Conservation (phyloP, 2,113 vertebrate genomes). For the Laterallus jamaicensis region DNA sequence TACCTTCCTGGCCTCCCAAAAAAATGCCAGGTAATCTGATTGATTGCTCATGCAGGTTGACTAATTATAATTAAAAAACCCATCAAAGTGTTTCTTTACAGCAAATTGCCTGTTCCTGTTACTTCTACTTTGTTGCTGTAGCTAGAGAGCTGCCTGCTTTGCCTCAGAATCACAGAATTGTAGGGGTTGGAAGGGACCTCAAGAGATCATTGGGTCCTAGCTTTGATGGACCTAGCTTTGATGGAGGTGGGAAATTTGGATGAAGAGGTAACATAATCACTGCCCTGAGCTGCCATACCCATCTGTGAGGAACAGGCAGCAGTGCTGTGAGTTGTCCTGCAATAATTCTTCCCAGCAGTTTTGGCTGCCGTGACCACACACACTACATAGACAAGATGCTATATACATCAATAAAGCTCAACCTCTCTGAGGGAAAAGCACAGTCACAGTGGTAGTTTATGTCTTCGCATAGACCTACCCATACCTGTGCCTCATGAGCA, state of each 20-base stretch:
- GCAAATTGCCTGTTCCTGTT: rapidly evolving
- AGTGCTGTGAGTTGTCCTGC: neutral
- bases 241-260: neutral
- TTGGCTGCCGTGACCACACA: neutral
- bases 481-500: neutral
- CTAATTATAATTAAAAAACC: neutral
- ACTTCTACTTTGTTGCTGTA: neutral
- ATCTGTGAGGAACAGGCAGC: neutral
- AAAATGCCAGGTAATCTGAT: neutral
- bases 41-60: neutral
- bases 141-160: neutral
- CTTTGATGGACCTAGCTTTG: neutral
- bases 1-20: neutral
- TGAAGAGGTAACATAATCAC: neutral
- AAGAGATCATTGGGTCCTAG: too few species aligned
- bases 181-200: too few species aligned
- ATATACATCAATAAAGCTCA: neutral
- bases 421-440: neutral
- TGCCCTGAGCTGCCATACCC: neutral
- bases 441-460: neutral
- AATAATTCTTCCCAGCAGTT: neutral
- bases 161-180: neutral
- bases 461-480: neutral
- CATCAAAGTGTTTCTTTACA: too few species aligned
- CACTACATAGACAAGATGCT: neutral